These are phyloP conservation scores for Mycteria americana DNA, from an alignment of 2,797 vertebrate genomes.

Conservation along the genomic window DNA sequence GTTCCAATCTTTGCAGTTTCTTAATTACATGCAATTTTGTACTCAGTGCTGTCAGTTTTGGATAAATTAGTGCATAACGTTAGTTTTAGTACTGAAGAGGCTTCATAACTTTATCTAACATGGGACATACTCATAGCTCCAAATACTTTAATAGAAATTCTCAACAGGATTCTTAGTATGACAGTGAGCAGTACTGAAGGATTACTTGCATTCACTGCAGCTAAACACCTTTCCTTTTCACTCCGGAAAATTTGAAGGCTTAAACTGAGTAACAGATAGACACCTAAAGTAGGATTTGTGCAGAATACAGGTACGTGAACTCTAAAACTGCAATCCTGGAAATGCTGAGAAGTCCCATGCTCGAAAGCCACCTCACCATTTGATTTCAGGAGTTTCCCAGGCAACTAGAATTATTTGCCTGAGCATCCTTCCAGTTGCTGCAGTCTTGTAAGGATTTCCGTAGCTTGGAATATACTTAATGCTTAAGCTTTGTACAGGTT, in stretches of 20 bases:
- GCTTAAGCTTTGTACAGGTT: background rate
- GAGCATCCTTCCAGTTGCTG: background rate
- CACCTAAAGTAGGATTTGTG: background rate
- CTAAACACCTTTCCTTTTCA: background rate
- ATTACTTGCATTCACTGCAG: background rate
- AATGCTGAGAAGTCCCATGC: background rate
- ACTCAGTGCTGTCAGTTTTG: background rate
- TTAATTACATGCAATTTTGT: background rate
- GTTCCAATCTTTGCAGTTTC: background rate
- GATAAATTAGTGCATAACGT: background rate
- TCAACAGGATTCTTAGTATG: background rate
- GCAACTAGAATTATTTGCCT: background rate
- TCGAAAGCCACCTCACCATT: background rate
- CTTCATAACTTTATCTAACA: background rate
- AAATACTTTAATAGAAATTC: background rate
- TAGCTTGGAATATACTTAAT: background rate
- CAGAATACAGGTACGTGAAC: background rate
- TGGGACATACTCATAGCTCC: background rate
- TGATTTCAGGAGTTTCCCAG: background rate
- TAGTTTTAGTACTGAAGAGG: background rate
- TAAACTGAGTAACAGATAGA: background rate
- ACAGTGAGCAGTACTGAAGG: background rate
- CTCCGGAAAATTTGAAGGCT: background rate
- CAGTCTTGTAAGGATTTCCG: background rate
- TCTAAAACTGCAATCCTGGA: background rate